Evolutionary conservation across 2,888 invertebrate species (phyloP).

Genomic region (Chaitophorus viminalis): DNA sequence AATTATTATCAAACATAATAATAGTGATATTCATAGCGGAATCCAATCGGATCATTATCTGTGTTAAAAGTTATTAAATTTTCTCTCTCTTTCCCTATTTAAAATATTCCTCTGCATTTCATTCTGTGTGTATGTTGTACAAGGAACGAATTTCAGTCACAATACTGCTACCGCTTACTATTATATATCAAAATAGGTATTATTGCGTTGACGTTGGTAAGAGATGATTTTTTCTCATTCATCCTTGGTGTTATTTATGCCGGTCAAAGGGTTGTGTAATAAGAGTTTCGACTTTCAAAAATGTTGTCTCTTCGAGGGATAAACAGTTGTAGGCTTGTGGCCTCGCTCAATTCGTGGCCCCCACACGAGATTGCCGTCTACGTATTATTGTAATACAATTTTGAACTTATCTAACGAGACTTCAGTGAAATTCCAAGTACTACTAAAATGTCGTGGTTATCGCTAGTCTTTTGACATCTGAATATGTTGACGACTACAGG

Average conservation of each 20-base stretch:
- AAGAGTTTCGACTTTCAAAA: conserved; percentile 38
- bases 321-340: background rate
- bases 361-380: background rate
- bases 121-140: no score
- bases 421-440: background rate
- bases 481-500: background rate
- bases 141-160: no score
- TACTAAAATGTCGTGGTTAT: background rate
- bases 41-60: no score
- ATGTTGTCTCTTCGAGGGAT: background rate
- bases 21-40: no score
- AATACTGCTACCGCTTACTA: no score
- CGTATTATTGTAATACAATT: background rate
- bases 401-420: background rate
- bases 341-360: background rate
- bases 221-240: background rate
- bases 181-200: background rate
- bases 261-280: conserved; percentile 9
- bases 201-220: background rate
- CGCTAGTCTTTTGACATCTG: background rate
- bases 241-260: background rate
- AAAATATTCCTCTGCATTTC: no score
- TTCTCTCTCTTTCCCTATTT: no score
- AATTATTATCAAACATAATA: no score
- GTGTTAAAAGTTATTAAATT: no score